Percentiles rank a stretch among this genome's conserved stretches.
Evolutionary conservation across 1,140 invertebrate species (phyloP).

Genomic region (Hylyphantes graminicola): DNA sequence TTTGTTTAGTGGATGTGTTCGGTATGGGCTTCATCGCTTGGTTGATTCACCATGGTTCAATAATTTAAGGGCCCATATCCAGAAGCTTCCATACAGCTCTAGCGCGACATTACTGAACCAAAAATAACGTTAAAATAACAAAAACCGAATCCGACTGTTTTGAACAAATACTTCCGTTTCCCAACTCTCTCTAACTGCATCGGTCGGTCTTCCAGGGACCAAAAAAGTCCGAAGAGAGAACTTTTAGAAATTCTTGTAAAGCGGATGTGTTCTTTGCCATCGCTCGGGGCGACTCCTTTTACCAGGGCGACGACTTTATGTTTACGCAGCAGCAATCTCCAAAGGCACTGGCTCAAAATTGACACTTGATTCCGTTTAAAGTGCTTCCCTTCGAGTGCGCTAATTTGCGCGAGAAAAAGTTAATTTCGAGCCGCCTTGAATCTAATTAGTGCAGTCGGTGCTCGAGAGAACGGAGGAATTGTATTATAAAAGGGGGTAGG

Average conservation of each 20-base stretch:
- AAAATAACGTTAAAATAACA: too few relatives aligned
- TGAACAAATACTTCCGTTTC: too few relatives aligned
- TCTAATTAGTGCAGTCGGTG: slow-evolving; percentile 40
- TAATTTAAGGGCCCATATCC: too few relatives aligned
- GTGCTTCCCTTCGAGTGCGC: slow-evolving; percentile 7
- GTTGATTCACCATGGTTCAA: too few relatives aligned
- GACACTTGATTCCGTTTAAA: slow-evolving; percentile 48
- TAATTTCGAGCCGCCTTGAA: slow-evolving; percentile 40
- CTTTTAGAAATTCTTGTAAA: slow-evolving; percentile 10
- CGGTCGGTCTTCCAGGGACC: background rate
- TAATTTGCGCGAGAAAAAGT: slow-evolving; percentile 51
- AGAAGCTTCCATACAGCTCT: too few relatives aligned
- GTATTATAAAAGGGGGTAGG: background rate
- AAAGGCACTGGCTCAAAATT: background rate
- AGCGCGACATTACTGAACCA: too few relatives aligned
- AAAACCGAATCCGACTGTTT: too few relatives aligned
- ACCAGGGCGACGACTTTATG: slow-evolving; percentile 7
- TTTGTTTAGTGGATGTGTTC: too few relatives aligned
- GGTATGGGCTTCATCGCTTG: too few relatives aligned
- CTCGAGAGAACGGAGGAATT: background rate
- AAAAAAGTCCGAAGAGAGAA: background rate
- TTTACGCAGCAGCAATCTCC: slow-evolving; percentile 22
- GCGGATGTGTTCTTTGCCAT: background rate
- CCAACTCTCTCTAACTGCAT: background rate
- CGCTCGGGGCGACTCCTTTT: slow-evolving; percentile 33